Evolutionary conservation across 2,888 invertebrate species (phyloP), one percentile per base, ranked within the genome.

Genomic region (Philhelius pedissequus): DNA sequence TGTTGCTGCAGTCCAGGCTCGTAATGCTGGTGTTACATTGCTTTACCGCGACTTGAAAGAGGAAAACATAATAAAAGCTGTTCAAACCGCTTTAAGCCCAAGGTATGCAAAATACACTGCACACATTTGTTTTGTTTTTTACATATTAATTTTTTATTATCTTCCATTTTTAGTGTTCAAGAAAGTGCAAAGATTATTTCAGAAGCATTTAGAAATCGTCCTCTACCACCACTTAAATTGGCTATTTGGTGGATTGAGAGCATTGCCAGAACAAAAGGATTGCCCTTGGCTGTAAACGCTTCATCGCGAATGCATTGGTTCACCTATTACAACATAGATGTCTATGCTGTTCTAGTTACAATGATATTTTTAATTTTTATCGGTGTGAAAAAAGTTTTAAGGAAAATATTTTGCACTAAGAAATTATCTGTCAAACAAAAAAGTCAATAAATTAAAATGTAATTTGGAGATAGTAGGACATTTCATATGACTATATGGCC

Each of bases 241-340:
- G 91, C 94, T 5, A 91, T 93, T 2, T 93, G 93, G 89, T 94
- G 94, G 94, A 91, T 93, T 6, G 94, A 94, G 87, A 92, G 94
- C 87, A 92, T 93, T 0, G 92, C 92, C 0, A 90, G 91, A 5
- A 93, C 93, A 6, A 89, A 90, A 13, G 94, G 94, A 1, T 93
- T 93, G 0, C 91, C 89, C 3, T 92, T 94, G 89, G 90, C 62
- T 22, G 69, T 71, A 3, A 77, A 77, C 7, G 35, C 58, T 5
- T 73, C 81, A 1, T 58, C 71, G 3, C 69, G 38, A 18, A 77
- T 86, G 76, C 35, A 20, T 20, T 81, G 82, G 82, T 20, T 86
- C 35, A 52, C 69, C 4, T 82, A 86, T 60, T 18, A 77, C 18
- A 81, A 73, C 25, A 18, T 81, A 7, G 86, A 86, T 22, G 50